Conservation (phyloP, 2,113 vertebrate genomes). For the Tetrao urogallus region DNA sequence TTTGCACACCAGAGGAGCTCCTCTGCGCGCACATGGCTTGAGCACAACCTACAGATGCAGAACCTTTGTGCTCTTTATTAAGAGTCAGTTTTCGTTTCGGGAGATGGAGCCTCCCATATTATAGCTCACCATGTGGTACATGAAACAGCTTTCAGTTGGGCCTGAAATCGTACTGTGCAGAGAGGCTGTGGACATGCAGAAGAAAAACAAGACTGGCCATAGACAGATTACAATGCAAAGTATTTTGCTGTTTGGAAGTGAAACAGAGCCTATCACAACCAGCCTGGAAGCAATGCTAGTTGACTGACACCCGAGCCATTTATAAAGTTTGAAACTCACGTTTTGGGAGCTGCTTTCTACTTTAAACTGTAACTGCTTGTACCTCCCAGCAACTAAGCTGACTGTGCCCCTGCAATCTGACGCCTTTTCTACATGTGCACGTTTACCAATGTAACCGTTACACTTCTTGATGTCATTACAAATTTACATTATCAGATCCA, state of each 20-base stretch:
- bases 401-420: not conserved
- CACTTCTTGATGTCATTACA: not conserved
- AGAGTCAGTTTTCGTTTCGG: not conserved
- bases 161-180: not conserved
- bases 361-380: not conserved
- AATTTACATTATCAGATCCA: not conserved
- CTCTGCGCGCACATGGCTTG: not conserved
- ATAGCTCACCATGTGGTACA: not conserved
- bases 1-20: not conserved
- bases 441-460: not conserved
- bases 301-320: not conserved
- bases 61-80: not conserved
- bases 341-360: not conserved
- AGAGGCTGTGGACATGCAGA: not conserved
- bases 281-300: conserved; percentile 13
- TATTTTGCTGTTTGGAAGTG: conserved; percentile 19
- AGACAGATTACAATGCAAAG: not conserved
- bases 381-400: not conserved
- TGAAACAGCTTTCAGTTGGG: not conserved
- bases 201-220: conserved; percentile 2
- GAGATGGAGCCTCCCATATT: not conserved
- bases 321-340: not conserved
- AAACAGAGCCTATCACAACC: not conserved
- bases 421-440: not conserved
- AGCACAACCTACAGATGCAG: not conserved